A percentile compares a stretch with the other conserved stretches of the same genome.
phyloP scores from a whole-genome alignment of 2,888 invertebrate genomes.

The Hedychridium roseum region DNA sequence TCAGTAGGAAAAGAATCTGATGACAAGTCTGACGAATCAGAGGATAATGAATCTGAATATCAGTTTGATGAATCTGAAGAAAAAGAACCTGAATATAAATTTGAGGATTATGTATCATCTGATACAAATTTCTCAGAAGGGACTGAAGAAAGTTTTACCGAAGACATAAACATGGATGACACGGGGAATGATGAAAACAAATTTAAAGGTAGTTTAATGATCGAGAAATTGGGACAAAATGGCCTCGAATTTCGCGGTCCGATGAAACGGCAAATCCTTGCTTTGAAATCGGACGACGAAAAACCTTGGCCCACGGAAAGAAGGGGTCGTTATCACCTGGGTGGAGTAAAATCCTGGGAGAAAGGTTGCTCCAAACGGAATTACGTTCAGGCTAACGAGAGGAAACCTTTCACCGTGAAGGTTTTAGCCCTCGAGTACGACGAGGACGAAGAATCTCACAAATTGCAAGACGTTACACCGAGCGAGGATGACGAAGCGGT shows the following conservation, averaged over 20 bases:
- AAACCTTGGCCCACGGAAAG: slow-evolving; percentile 19
- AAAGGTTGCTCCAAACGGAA: slow-evolving; percentile 11
- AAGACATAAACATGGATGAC: too few species aligned
- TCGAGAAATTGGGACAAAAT: too few species aligned
- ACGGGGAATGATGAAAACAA: too few species aligned
- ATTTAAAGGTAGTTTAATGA: too few species aligned
- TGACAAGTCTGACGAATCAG: not conserved
- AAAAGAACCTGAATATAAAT: not conserved
- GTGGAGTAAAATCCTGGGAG: slow-evolving; percentile 12
- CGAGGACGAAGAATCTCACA: slow-evolving; percentile 29
- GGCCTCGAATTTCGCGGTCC: too few species aligned
- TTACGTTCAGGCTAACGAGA: slow-evolving; percentile 1
- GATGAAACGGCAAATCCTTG: too few species aligned
- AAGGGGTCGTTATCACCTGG: slow-evolving; percentile 13
- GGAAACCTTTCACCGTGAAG: slow-evolving; percentile 32
- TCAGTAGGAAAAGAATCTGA: slow-evolving; percentile 1
- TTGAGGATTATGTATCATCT: not conserved
- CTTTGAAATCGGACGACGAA: too few species aligned
- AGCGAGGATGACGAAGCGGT: slow-evolving; percentile 17
- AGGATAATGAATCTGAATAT: slow-evolving; percentile 6
- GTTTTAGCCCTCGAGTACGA: slow-evolving; percentile 34
- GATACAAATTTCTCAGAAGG: too few species aligned
- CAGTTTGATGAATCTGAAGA: not conserved
- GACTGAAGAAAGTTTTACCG: too few species aligned
- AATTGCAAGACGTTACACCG: slow-evolving; percentile 18